Percentiles rank a stretch among this genome's conserved stretches.
Evolutionary conservation across 2,888 invertebrate species (phyloP).

Genomic region (Caenorhabditis macrosperma): DNA sequence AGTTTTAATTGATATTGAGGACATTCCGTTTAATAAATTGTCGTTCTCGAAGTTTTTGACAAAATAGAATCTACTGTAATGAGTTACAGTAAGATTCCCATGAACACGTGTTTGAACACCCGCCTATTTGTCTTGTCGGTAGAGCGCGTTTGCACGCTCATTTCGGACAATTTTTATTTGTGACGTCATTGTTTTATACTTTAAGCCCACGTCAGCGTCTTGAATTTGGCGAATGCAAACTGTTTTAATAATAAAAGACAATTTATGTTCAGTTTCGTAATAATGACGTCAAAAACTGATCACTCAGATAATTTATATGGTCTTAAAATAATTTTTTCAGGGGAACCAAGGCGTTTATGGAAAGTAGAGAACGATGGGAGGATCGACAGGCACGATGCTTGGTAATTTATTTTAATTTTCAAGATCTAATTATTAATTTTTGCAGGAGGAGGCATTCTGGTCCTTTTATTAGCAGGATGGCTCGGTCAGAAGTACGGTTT

Average conservation of each 20-base stretch:
- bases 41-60: too few relatives aligned
- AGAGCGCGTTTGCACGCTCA: conserved; percentile 24
- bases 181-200: conserved; percentile 6
- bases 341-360: conserved; percentile 16
- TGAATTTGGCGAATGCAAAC: conserved; percentile 9
- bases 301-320: neutral
- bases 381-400: conserved; percentile 40
- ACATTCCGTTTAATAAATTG: too few relatives aligned
- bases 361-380: conserved; percentile 33
- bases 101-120: conserved; percentile 5
- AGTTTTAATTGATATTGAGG: too few relatives aligned
- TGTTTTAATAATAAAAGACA: neutral
- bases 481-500: conserved; percentile 81
- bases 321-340: conserved; percentile 17
- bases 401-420: conserved; percentile 16
- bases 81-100: neutral
- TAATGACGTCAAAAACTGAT: too few relatives aligned
- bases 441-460: conserved; percentile 80
- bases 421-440: neutral
- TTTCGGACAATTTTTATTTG: neutral
- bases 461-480: conserved; percentile 82
- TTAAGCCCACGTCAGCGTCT: conserved; percentile 44
- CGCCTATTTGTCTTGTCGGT: conserved; percentile 4
- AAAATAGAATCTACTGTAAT: too few relatives aligned
- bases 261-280: neutral